Conservation (phyloP, 2,888 invertebrate species). For the Zhuqinia jingwanae region DNA sequence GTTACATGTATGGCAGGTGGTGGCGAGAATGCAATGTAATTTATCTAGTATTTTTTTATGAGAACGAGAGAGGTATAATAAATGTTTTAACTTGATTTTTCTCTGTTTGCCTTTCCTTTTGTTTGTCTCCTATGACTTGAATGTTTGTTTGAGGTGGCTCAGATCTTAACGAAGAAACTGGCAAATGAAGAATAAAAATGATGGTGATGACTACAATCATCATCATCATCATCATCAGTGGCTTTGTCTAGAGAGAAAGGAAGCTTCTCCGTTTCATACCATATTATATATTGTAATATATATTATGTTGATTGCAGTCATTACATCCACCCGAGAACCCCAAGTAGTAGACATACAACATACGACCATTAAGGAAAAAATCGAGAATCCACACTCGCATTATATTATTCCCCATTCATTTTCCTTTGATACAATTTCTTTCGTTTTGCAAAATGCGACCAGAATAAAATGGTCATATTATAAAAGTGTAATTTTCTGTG, state of each 20-base stretch:
- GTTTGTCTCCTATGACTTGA: not conserved
- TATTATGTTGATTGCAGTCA: slow-evolving; percentile 31
- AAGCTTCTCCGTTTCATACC: not conserved
- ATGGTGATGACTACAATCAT: slow-evolving; percentile 15
- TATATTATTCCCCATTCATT: no score
- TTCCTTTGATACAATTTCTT: no score
- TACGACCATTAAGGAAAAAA: not conserved
- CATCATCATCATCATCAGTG: not conserved
- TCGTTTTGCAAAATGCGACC: not conserved
- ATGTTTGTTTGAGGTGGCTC: not conserved
- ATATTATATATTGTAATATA: not conserved
- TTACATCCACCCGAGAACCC: not conserved
- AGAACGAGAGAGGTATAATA: no score
- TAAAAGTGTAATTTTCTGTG: not conserved
- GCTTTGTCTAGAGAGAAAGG: not conserved
- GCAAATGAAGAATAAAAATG: slow-evolving; percentile 3
- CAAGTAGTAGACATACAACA: no score
- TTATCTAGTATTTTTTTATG: no score
- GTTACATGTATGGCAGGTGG: no score
- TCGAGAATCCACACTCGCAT: not conserved
- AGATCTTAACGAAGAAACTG: not conserved
- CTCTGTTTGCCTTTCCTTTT: no score
- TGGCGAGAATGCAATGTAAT: no score
- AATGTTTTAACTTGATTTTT: not conserved
- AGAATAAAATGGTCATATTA: not conserved